phyloP scores from a whole-genome alignment of 2,113 vertebrate species.

The Tachycineta bicolor region DNA sequence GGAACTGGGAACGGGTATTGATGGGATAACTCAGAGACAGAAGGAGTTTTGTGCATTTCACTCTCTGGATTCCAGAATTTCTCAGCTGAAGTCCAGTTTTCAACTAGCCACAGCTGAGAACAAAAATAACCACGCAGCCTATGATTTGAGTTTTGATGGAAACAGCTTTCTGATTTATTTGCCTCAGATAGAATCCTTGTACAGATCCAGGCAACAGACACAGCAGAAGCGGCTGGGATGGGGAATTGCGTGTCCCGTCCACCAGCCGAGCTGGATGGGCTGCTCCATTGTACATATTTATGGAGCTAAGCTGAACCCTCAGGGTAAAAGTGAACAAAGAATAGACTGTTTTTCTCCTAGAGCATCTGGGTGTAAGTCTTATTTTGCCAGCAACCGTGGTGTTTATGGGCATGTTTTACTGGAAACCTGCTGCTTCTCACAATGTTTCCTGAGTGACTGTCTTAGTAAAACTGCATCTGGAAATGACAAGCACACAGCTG shows the following conservation, averaged over 20 bases:
- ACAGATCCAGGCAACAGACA: background rate
- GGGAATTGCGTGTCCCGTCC: background rate
- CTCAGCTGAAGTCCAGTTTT: background rate
- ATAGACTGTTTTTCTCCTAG: conserved; percentile 69
- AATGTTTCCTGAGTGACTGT: conserved; percentile 79
- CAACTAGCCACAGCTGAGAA: background rate
- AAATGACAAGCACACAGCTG: conserved; percentile 76
- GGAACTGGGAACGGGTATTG: background rate
- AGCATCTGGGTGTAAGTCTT: conserved; percentile 76
- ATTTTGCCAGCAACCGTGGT: conserved; percentile 77
- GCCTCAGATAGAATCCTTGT: background rate
- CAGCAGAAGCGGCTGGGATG: background rate
- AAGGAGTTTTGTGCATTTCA: background rate
- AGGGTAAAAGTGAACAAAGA: conserved; percentile 72
- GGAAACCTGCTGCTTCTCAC: conserved; percentile 82
- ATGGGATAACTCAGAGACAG: background rate
- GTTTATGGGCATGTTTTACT: conserved; percentile 84
- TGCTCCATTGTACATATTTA: conserved; percentile 44
- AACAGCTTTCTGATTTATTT: background rate
- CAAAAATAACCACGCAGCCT: background rate
- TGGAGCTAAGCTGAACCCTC: conserved; percentile 53
- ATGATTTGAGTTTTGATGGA: background rate
- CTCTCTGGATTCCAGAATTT: background rate
- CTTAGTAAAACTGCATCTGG: conserved; percentile 81
- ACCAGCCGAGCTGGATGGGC: background rate